These are phyloP conservation scores for Prunella fulvescens DNA, from an alignment of 2,113 vertebrate species.

Conservation along the genomic window DNA sequence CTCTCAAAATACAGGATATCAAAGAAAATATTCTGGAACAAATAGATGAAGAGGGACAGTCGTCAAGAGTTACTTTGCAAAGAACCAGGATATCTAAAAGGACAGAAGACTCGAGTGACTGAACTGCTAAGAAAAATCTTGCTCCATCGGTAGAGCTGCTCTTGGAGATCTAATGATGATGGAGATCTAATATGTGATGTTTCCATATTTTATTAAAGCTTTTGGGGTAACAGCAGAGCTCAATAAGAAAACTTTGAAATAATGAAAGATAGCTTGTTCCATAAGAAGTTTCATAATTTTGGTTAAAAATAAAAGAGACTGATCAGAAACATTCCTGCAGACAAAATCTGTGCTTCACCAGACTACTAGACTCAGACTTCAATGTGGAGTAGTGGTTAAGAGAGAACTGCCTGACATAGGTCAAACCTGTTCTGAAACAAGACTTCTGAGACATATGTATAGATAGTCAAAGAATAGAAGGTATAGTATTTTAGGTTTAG, in stretches of 20 bases:
- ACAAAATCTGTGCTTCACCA: not conserved
- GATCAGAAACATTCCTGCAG: not conserved
- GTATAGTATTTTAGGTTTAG: not conserved
- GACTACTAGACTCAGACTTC: not conserved
- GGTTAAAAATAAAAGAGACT: not conserved
- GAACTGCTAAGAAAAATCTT: not conserved
- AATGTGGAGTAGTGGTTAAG: not conserved
- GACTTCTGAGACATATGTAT: not conserved
- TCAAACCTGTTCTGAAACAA: not conserved
- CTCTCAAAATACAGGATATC: not conserved
- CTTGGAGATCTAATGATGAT: not conserved
- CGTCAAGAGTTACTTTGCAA: not conserved
- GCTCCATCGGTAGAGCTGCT: not conserved
- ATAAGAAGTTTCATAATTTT: not conserved
- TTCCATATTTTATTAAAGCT: not conserved
- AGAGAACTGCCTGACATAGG: not conserved
- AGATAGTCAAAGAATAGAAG: not conserved
- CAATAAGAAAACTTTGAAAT: not conserved
- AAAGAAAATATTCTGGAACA: not conserved
- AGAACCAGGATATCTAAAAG: conserved; percentile 4
- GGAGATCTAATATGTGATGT: not conserved
- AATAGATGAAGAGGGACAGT: conserved; percentile 19
- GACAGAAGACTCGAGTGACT: conserved; percentile 27
- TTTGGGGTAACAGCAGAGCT: not conserved
- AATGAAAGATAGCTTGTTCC: not conserved